Conservation (phyloP, 2,888 invertebrate species). For the Brachyptera putata region DNA sequence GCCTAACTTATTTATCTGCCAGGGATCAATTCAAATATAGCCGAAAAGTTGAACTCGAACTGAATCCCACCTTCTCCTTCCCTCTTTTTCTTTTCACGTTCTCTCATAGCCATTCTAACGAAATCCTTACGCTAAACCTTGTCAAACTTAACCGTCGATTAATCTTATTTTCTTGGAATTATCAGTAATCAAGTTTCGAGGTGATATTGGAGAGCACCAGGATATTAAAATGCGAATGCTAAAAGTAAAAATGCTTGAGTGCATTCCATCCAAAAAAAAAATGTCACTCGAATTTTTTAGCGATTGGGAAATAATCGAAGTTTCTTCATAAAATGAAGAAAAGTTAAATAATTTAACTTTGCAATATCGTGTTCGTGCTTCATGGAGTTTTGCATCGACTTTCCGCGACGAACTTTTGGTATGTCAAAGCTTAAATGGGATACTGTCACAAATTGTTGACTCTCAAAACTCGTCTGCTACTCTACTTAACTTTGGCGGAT, state of each 20-base stretch:
- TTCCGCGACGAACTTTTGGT: neutral
- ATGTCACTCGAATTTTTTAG: neutral
- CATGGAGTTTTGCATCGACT: neutral
- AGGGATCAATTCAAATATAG: slow-evolving; percentile 13
- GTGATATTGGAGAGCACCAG: too few relatives aligned
- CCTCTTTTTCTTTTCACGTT: neutral
- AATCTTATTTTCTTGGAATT: slow-evolving; percentile 23
- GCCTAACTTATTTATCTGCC: slow-evolving; percentile 1
- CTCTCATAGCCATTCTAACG: neutral
- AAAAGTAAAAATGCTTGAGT: too few relatives aligned
- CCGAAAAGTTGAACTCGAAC: slow-evolving; percentile 9
- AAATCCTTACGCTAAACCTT: slow-evolving; percentile 17
- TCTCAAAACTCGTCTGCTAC: neutral
- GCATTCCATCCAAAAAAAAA: neutral
- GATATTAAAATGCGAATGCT: too few relatives aligned
- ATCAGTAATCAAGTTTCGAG: slow-evolving; percentile 22
- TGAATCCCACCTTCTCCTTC: slow-evolving; percentile 12
- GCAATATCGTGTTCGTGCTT: neutral
- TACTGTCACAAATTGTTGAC: neutral
- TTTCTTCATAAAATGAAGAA: too few relatives aligned
- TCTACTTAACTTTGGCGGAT: slow-evolving; percentile 9
- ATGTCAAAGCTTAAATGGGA: too few relatives aligned
- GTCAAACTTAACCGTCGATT: slow-evolving; percentile 25
- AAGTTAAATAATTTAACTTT: neutral
- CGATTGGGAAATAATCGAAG: neutral